Conservation (phyloP, 2,888 invertebrate genomes). For the Drymonia ruficornis region DNA sequence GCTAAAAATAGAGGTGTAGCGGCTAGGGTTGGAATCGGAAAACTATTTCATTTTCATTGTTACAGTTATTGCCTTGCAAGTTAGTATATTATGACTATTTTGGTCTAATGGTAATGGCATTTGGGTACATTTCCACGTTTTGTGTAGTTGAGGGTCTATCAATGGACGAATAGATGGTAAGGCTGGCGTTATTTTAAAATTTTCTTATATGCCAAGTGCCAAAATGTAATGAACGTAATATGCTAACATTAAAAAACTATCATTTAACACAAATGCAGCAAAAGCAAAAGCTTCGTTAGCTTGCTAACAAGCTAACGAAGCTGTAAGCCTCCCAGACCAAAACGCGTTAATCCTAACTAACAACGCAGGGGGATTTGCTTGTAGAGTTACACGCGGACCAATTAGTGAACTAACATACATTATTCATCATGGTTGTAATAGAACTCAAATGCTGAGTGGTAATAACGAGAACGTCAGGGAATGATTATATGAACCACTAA, state of each 20-base stretch:
- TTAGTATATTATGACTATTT: neutral
- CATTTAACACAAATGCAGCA: too few relatives aligned
- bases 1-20: neutral
- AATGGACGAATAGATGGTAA: too few relatives aligned
- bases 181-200: too few relatives aligned
- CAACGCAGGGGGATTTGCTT: slow-evolving; percentile 16
- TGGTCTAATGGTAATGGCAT: neutral
- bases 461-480: too few relatives aligned
- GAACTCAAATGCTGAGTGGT: slow-evolving; percentile 7
- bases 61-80: slow-evolving; percentile 4
- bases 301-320: slow-evolving; percentile 17
- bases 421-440: slow-evolving; percentile 11
- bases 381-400: slow-evolving; percentile 17
- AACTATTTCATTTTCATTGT: neutral
- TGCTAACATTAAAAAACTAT: too few relatives aligned
- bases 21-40: neutral
- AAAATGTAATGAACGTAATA: too few relatives aligned
- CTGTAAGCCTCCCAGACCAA: slow-evolving; percentile 9
- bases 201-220: too few relatives aligned
- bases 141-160: too few relatives aligned
- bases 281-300: too few relatives aligned
- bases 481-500: too few relatives aligned
- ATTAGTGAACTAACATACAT: slow-evolving; percentile 26
- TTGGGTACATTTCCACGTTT: slow-evolving; percentile 12
- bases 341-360: slow-evolving; percentile 20